Conservation (phyloP, 2,888 invertebrate species). For the Eudemis profundana region DNA sequence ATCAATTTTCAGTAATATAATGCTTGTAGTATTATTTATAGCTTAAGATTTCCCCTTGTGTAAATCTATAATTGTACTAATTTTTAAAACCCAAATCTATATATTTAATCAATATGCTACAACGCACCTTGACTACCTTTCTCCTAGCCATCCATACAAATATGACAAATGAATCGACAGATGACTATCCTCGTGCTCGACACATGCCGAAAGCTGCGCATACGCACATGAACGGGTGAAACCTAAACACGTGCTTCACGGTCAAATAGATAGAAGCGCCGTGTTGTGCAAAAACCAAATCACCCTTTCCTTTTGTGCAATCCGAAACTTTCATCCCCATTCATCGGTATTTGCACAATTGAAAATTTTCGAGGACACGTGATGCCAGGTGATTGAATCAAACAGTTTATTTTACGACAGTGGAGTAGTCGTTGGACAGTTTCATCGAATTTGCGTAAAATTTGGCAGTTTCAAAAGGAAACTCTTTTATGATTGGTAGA, state of each 20-base stretch:
- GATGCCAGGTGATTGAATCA: constrained; percentile 58
- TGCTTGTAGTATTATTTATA: no score
- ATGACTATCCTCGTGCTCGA: constrained; percentile 47
- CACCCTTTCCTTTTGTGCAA: constrained; percentile 71
- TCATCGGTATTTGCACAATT: constrained; percentile 54
- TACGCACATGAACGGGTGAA: constrained; percentile 49
- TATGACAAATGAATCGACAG: constrained; percentile 39
- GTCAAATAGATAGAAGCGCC: constrained; percentile 57
- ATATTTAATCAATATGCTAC: not conserved
- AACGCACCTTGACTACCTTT: constrained; percentile 35
- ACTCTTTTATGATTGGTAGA: no score
- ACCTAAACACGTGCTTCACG: constrained; percentile 51
- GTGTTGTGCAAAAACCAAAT: constrained; percentile 57
- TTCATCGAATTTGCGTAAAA: not conserved
- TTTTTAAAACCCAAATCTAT: no score
- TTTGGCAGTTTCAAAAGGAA: not conserved
- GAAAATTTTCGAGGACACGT: constrained; percentile 56
- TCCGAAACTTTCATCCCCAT: constrained; percentile 54
- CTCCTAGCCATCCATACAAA: constrained; percentile 25
- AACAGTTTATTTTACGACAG: constrained; percentile 15
- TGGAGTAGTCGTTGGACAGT: constrained; percentile 11
- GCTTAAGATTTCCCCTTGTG: no score
- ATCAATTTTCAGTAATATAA: no score
- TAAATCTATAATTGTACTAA: no score
- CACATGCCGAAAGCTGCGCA: constrained; percentile 60